Evolutionary conservation across 1,140 invertebrate genomes (phyloP), one percentile per base, ranked within the genome.

Genomic region (Drosophila burlai): DNA sequence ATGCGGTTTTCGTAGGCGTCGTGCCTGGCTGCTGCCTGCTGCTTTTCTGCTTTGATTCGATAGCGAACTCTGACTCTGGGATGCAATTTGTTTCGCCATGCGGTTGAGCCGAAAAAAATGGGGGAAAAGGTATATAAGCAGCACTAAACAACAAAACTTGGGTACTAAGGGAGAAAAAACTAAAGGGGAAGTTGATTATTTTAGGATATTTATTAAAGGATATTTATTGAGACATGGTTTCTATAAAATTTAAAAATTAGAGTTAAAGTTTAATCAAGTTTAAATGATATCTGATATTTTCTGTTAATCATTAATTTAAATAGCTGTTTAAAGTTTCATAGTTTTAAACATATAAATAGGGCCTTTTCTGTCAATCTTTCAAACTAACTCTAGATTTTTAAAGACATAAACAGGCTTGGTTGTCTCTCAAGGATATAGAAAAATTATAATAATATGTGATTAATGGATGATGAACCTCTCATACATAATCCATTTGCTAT

Each of bases 61-160:
- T 78, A 55, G 74, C 65, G 8, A 77, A 78, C 74, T 77, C 45
- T 50, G 62, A 62, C 57, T 77, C 38, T 77, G 75, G 75, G 75
- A 78, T 78, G 74, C 75, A 78, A 78, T 78, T 78, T 78, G 75
- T 78, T 78, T 62, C 76, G 49, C 49, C 47, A 38, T 47, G 52
- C 67, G 43, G 69, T 43, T 73, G 43, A 65, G 34, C 61, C 43
- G 38, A 45, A 58, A 45, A 58, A 42, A 34, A 31, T 0, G 0
- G 15, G 0, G 31, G 21, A 21, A 38, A 4, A n/a, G n/a, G 15
- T 21, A 11, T 11, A 38, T 24, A 55, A 2, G 6, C 15, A 21
- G 36, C 72, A 77, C 75, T 43, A 11, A n/a, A 1, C 49, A 16
- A 36, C 74, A 76, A 26, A 18, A 18, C 43, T 69, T 36, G 2